Conservation (phyloP, 2,113 vertebrate species). For the Pygathrix nemaeus region DNA sequence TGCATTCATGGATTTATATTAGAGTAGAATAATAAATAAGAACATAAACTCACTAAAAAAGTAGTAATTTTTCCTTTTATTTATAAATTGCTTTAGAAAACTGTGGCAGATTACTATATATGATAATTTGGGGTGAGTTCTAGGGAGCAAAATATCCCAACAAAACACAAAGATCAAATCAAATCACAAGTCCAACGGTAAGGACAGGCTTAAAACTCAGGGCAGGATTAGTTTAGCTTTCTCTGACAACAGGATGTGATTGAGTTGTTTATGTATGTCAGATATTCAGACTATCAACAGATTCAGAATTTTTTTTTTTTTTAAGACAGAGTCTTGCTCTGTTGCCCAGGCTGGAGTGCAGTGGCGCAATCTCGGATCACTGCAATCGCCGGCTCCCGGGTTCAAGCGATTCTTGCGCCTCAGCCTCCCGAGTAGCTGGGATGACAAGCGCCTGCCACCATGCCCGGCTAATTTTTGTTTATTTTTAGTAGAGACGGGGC, state of each 20-base stretch:
- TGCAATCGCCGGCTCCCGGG: background rate
- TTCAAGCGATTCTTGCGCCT: background rate
- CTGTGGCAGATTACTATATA: background rate
- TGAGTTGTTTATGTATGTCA: background rate
- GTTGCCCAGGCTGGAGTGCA: background rate
- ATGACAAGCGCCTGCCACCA: too few species aligned
- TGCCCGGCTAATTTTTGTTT: too few species aligned
- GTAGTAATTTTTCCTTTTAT: background rate
- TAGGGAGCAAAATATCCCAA: background rate
- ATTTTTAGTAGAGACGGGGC: too few species aligned
- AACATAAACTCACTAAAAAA: background rate
- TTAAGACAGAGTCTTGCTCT: background rate
- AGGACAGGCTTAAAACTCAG: background rate
- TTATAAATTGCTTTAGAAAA: constrained; percentile 34
- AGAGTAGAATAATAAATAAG: background rate
- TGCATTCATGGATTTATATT: background rate
- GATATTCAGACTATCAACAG: background rate
- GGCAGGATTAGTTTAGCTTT: background rate
- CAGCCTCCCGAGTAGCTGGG: too few species aligned
- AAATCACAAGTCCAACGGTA: background rate
- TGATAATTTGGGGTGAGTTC: background rate
- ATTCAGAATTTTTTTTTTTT: background rate
- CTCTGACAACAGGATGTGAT: background rate
- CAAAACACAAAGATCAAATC: constrained; percentile 19
- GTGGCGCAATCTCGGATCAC: background rate